Percentiles rank a stretch among this genome's conserved stretches.
Conservation (phyloP, 2,113 vertebrate species). For the Muntiacus muntjak region DNA sequence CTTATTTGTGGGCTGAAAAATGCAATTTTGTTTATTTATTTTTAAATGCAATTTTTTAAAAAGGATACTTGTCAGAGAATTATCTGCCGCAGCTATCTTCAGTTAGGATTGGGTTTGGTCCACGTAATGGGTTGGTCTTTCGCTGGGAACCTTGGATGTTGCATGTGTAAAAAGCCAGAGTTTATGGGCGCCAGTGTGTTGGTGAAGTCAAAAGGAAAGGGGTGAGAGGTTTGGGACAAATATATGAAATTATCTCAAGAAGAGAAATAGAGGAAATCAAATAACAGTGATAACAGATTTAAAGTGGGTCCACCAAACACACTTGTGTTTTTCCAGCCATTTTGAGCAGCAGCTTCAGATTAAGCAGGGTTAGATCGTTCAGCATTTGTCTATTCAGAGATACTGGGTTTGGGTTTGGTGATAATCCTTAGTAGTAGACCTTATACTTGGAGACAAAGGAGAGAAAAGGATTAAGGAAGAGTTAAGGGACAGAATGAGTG, state of each 20-base stretch:
- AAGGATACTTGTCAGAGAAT: background rate
- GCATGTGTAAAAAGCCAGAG: background rate
- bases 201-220: background rate
- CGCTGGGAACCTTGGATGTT: background rate
- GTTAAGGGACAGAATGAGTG: background rate
- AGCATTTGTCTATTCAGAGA: background rate
- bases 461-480: background rate
- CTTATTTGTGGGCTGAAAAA: background rate
- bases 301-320: background rate
- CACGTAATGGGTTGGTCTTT: background rate
- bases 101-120: background rate
- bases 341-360: background rate
- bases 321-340: background rate
- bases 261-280: background rate
- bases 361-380: background rate
- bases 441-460: background rate
- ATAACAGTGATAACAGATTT: background rate
- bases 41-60: background rate
- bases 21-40: too few species aligned
- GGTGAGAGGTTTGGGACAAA: background rate
- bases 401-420: background rate
- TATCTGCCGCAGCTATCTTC: background rate
- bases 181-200: background rate
- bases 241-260: background rate
- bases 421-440: background rate